Percentiles rank a stretch among this genome's conserved stretches.
These are phyloP conservation scores for Amphiprion ocellaris DNA, from an alignment of 2,113 vertebrate genomes.

Conservation along the genomic window DNA sequence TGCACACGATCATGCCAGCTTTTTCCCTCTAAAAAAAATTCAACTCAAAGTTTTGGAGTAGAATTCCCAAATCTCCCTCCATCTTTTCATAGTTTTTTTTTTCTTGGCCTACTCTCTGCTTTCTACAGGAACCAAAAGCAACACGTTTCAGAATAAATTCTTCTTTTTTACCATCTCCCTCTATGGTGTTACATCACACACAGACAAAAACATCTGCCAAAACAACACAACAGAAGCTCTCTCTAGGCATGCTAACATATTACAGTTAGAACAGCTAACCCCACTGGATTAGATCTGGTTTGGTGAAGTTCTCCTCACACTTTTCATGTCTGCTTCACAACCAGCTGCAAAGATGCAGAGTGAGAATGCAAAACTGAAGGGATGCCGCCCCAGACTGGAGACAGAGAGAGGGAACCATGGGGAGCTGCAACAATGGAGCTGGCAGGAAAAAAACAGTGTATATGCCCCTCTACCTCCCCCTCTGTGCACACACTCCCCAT, in stretches of 20 bases:
- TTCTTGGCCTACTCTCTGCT: not conserved
- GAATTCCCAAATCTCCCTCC: not conserved
- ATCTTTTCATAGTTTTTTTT: not conserved
- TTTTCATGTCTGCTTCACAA: slow-evolving; percentile 34
- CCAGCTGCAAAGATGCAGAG: slow-evolving; percentile 26
- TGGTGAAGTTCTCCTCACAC: slow-evolving; percentile 25
- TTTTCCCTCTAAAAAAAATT: not conserved
- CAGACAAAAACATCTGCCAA: not conserved
- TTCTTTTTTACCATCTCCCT: slow-evolving; percentile 1
- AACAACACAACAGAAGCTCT: not conserved
- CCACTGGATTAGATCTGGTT: slow-evolving; percentile 19
- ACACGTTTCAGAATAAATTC: not conserved
- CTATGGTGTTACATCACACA: slow-evolving; percentile 19
- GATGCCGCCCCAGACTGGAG: slow-evolving; percentile 78
- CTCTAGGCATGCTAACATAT: not conserved
- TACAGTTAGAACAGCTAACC: not conserved
- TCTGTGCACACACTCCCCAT: slow-evolving; percentile 69
- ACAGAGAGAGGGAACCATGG: slow-evolving; percentile 82
- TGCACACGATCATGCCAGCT: not conserved
- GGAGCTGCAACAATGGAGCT: slow-evolving; percentile 83
- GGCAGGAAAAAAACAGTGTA: slow-evolving; percentile 78
- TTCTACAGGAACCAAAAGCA: slow-evolving; percentile 7
- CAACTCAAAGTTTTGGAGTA: not conserved
- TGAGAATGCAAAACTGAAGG: slow-evolving; percentile 42
- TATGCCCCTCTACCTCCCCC: slow-evolving; percentile 67